Evolutionary conservation across 2,797 vertebrate species (phyloP).

Genomic region (Tolypeutes matacus): DNA sequence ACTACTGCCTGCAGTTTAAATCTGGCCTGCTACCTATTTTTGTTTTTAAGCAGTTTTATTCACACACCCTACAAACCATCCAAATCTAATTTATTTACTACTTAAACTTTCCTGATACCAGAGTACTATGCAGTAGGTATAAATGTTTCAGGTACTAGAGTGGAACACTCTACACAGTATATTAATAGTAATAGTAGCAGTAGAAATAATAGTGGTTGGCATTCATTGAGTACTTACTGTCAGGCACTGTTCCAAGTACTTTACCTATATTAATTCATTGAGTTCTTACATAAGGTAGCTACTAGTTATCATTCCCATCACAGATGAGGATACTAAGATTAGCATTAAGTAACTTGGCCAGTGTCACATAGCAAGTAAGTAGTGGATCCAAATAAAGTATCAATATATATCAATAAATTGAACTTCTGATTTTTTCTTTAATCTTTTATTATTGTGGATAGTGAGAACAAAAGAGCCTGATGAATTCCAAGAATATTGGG

Average conservation of each 20-base stretch:
- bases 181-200: neutral
- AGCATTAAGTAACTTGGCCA: neutral
- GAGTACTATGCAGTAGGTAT: neutral
- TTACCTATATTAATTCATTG: neutral
- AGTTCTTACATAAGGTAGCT: neutral
- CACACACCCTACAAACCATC: too few relatives aligned
- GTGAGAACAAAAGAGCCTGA: neutral
- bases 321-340: neutral
- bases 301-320: neutral
- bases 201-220: neutral
- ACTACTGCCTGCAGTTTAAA: neutral
- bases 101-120: neutral
- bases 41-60: too few relatives aligned
- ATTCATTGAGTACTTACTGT: neutral
- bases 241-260: neutral
- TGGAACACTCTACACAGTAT: neutral
- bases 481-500: neutral
- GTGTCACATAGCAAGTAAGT: neutral
- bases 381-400: neutral
- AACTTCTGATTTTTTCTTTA: slow-evolving; percentile 9
- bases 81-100: too few relatives aligned
- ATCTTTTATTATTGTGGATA: neutral
- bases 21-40: neutral
- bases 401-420: slow-evolving; percentile 12
- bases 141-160: neutral